Evolutionary conservation across 2,113 vertebrate species (phyloP), one percentile per base, ranked within the genome.

Genomic region (Eudyptes chrysolophus): DNA sequence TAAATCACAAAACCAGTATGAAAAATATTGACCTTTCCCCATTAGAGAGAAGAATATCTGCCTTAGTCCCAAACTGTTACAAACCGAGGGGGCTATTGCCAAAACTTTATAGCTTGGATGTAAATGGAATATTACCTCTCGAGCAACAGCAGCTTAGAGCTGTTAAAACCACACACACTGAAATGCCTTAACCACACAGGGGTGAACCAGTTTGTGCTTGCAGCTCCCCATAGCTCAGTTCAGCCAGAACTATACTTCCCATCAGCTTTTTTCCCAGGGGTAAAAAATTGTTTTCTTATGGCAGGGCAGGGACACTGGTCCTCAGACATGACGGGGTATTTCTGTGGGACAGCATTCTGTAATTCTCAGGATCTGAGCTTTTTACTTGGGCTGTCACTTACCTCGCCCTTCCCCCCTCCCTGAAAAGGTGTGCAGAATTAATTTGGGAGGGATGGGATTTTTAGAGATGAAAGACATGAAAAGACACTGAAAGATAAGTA

Each of bases 1-100:
- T 19, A 36, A 84, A 72, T 32, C 30, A n/a, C 46, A 78, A 91
- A 82, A 95, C 52, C 30, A 51, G 13, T 88, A 89, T 90, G 55
- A 96, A 93, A 94, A 95, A 92, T 71, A 93, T 9, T 93, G 77
- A 87, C 66, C 34, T 93, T 93, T 85, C 44, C 34, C 51, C 48
- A 38, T 61, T 81, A 83, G 74, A 80, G 74, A 60, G 51, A 68
- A 84, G 21, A 76, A 77, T 93, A 92, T 61, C 52, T 90, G 29
- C 62, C 42, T 40, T 58, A 34, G 40, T 75, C 27, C 40, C 29
- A 65, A 58, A 48, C 51, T 61, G 40, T 57, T 93, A 38, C 7
- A 80, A 93, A 79, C 61, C 0, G 0, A 76, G 30, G 55, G 65
- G 36, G 40, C 13, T 14, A 3, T 68, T 94, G 69, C 91, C 69